Evolutionary conservation across 1,140 invertebrate species (phyloP).

Genomic region (Yoshiicerus persimilis): DNA sequence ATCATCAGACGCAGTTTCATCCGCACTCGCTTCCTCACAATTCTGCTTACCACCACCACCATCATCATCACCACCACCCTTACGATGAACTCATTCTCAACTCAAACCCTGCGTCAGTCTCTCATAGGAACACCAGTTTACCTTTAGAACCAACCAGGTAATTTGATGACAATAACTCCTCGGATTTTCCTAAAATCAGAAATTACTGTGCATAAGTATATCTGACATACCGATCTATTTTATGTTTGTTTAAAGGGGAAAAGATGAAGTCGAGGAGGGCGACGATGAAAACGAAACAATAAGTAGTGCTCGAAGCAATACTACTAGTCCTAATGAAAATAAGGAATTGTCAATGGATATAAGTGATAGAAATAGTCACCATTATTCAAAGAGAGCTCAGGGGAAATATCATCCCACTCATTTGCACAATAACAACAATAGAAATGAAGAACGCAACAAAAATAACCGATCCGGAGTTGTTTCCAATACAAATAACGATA

Average conservation of each 20-base stretch:
- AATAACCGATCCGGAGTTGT: background rate
- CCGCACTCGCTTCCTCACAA: background rate
- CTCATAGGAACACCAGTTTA: background rate
- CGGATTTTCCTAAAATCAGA: background rate
- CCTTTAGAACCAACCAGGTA: constrained; percentile 11
- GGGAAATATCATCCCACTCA: background rate
- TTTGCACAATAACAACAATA: background rate
- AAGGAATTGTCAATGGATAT: background rate
- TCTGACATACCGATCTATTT: too few species aligned
- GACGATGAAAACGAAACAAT: background rate
- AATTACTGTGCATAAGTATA: background rate
- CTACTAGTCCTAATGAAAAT: background rate
- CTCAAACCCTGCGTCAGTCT: background rate
- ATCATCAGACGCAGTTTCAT: background rate
- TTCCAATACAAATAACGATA: background rate
- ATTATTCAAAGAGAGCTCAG: background rate
- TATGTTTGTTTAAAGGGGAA: background rate
- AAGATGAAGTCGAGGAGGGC: constrained; percentile 24
- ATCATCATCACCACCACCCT: background rate
- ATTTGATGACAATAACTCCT: background rate
- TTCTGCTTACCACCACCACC: background rate
- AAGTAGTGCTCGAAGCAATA: background rate
- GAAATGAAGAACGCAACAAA: background rate
- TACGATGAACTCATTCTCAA: background rate
- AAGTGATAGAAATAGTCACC: background rate